phyloP scores from a whole-genome alignment of 2,888 invertebrate species.

The Lamproptera curius region DNA sequence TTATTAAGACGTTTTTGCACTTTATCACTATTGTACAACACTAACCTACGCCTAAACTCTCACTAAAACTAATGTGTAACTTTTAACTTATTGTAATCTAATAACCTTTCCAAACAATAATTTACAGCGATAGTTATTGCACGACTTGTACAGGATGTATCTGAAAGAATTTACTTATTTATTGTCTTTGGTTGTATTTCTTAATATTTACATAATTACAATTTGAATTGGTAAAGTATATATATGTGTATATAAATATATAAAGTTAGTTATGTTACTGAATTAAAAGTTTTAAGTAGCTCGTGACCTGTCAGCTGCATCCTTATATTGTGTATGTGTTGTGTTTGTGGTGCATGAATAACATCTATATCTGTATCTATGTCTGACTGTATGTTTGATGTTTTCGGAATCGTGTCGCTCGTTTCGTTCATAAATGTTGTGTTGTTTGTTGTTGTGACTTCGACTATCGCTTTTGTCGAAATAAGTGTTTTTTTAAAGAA shows the following conservation, averaged over 20 bases:
- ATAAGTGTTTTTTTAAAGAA: constrained; percentile 23
- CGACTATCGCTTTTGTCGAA: constrained; percentile 64
- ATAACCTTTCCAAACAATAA: constrained; percentile 1
- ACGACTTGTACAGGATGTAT: constrained; percentile 17
- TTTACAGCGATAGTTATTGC: constrained; percentile 4
- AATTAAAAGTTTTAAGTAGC: constrained; percentile 17
- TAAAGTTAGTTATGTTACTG: no score
- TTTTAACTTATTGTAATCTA: background rate
- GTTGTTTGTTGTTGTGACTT: constrained; percentile 55
- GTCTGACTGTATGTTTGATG: constrained; percentile 35
- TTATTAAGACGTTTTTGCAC: constrained; percentile 10
- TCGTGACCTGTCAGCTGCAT: constrained; percentile 19
- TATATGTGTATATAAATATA: no score
- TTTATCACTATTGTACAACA: constrained; percentile 3
- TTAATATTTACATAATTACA: no score
- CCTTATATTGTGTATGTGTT: constrained; percentile 29
- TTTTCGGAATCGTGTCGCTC: constrained; percentile 36
- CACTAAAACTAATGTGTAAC: background rate
- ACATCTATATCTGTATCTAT: constrained; percentile 70
- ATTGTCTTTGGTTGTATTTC: no score
- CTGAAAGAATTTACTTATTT: constrained; percentile 22
- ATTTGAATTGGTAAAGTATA: no score
- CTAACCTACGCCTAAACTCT: background rate
- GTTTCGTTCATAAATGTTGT: constrained; percentile 61
- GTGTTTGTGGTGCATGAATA: constrained; percentile 75